Evolutionary conservation across 1,140 invertebrate species (phyloP).

Genomic region (Drosophila pseudoobscura): DNA sequence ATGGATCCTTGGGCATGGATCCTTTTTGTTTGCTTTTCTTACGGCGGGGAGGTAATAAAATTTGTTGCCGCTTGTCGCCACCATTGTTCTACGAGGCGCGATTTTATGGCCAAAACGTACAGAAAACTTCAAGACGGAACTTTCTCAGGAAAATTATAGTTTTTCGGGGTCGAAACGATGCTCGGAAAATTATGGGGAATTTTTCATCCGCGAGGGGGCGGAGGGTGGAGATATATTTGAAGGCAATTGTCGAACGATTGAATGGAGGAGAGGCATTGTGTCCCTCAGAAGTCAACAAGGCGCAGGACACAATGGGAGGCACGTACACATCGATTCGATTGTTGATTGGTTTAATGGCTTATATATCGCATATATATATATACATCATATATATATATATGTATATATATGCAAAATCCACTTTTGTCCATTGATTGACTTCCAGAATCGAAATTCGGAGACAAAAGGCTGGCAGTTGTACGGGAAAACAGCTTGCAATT

Average conservation of each 20-base stretch:
- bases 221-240: too few relatives aligned
- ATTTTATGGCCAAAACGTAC: constrained; percentile 34
- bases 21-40: background rate
- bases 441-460: constrained; percentile 13
- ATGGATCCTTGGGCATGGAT: background rate
- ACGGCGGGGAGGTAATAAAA: constrained; percentile 44
- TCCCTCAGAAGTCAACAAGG: constrained; percentile 20
- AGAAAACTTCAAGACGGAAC: too few relatives aligned
- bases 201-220: too few relatives aligned
- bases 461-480: constrained; percentile 27
- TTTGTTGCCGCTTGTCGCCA: constrained; percentile 55
- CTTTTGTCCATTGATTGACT: constrained; percentile 55
- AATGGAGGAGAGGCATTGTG: too few relatives aligned
- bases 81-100: constrained; percentile 57
- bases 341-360: constrained; percentile 45
- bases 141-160: too few relatives aligned
- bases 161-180: too few relatives aligned
- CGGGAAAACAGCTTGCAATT: constrained; percentile 38
- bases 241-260: too few relatives aligned
- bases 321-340: constrained; percentile 37
- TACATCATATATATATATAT: constrained; percentile 10
- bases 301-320: constrained; percentile 13
- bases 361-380: constrained; percentile 24
- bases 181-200: too few relatives aligned
- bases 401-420: constrained; percentile 39